Percentiles rank a stretch among this genome's conserved stretches.
Conservation (phyloP, 2,888 invertebrate species). For the Cordilura impudica region DNA sequence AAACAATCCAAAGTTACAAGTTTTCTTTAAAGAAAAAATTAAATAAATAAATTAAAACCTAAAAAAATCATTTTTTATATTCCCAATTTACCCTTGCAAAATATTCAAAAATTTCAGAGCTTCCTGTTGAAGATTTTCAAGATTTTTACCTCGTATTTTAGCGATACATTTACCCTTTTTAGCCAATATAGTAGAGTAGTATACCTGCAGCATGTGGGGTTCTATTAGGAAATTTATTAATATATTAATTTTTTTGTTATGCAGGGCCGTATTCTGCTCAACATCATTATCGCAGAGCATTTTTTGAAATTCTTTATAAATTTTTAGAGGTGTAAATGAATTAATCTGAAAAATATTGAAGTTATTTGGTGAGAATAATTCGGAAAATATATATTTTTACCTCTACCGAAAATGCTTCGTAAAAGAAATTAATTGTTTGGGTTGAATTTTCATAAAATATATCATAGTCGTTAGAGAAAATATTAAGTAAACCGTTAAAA, state of each 20-base stretch:
- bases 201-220: constrained; percentile 32
- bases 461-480: constrained; percentile 50
- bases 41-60: neutral
- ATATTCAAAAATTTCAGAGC: constrained; percentile 52
- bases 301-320: constrained; percentile 20
- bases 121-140: constrained; percentile 31
- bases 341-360: constrained; percentile 17
- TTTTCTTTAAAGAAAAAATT: constrained; percentile 49
- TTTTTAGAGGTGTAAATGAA: constrained; percentile 6
- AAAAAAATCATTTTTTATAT: neutral
- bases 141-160: constrained; percentile 23
- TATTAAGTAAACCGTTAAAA: constrained; percentile 29
- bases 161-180: constrained; percentile 41
- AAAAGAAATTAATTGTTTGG: constrained; percentile 44
- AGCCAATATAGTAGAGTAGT: constrained; percentile 20
- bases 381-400: constrained; percentile 17
- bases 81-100: constrained; percentile 55
- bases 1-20: constrained; percentile 59
- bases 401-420: constrained; percentile 44
- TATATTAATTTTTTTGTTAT: constrained; percentile 17
- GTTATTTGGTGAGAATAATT: neutral
- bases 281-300: constrained; percentile 20
- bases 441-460: constrained; percentile 41
- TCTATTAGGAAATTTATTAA: constrained; percentile 44
- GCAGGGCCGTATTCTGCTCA: neutral